Conservation (phyloP, 1,140 invertebrate genomes). For the Heliconius eleuchia region DNA sequence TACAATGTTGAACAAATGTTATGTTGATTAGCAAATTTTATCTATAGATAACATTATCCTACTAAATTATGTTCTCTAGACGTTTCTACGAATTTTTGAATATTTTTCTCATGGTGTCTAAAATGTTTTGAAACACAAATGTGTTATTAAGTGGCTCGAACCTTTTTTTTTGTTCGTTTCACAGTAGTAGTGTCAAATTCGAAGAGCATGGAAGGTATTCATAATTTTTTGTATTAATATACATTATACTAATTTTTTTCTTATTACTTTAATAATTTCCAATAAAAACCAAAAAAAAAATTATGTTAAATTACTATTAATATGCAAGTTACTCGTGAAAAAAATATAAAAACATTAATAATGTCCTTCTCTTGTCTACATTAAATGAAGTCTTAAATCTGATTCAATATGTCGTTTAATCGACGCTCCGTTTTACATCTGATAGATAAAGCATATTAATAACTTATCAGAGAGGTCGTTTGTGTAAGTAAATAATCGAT, state of each 20-base stretch:
- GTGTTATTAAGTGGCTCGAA: not conserved
- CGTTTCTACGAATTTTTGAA: constrained; percentile 21
- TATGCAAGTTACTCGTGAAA: no score
- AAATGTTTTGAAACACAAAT: constrained; percentile 24
- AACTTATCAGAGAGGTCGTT: constrained; percentile 36
- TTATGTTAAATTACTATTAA: not conserved
- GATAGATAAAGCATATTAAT: constrained; percentile 40
- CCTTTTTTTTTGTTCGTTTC: constrained; percentile 27
- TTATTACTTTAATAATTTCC: not conserved
- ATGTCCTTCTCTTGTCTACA: not conserved
- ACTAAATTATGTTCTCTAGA: constrained; percentile 26
- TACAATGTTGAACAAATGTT: constrained; percentile 14
- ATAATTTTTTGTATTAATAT: not conserved
- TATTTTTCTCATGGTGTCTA: constrained; percentile 19
- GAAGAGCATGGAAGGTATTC: constrained; percentile 7
- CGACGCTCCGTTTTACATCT: constrained; percentile 27
- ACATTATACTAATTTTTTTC: no score
- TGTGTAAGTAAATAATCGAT: constrained; percentile 36
- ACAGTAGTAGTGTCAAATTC: constrained; percentile 37
- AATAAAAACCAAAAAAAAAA: not conserved
- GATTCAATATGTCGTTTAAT: constrained; percentile 23
- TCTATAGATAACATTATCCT: constrained; percentile 26
- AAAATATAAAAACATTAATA: not conserved
- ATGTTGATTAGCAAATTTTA: constrained; percentile 31
- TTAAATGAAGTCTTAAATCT: constrained; percentile 2